Percentiles rank a stretch among this genome's conserved stretches.
Evolutionary conservation across 2,797 vertebrate genomes (phyloP).

Genomic region (Fistularia tabacaria): DNA sequence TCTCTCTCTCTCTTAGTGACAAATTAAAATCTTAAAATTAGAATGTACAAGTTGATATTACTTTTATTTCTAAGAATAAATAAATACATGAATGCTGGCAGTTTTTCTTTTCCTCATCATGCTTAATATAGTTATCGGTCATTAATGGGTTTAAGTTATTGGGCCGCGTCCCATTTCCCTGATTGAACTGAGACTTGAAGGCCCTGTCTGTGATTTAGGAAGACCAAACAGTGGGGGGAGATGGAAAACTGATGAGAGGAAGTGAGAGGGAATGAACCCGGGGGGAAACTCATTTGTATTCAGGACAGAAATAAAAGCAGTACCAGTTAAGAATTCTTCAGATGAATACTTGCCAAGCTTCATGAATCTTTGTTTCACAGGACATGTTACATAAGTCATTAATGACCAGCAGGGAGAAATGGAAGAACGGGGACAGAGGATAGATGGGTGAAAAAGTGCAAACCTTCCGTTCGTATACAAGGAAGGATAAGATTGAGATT

Average conservation of each 20-base stretch:
- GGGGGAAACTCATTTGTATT: constrained; percentile 51
- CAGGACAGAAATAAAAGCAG: constrained; percentile 48
- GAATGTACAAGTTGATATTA: no score
- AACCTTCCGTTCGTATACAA: not conserved
- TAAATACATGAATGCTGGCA: no score
- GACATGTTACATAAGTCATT: constrained; percentile 33
- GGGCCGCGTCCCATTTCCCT: constrained; percentile 18
- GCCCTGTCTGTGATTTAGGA: constrained; percentile 29
- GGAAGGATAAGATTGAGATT: no score
- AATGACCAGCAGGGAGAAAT: constrained; percentile 32
- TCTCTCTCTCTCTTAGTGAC: no score
- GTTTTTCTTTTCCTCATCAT: no score
- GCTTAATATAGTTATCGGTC: no score
- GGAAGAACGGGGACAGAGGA: constrained; percentile 11
- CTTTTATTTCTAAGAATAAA: no score
- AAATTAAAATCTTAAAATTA: no score
- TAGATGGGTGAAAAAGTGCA: constrained; percentile 15
- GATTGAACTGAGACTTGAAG: constrained; percentile 25
- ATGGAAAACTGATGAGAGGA: constrained; percentile 43
- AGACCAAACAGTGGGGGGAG: constrained; percentile 16
- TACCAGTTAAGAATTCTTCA: constrained; percentile 42
- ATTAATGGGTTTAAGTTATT: no score
- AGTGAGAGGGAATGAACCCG: constrained; percentile 37
- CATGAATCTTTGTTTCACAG: constrained; percentile 32
- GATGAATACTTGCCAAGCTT: constrained; percentile 38